These are phyloP conservation scores for Ectemnius cavifrons DNA, from an alignment of 2,888 invertebrate species.

Conservation along the genomic window DNA sequence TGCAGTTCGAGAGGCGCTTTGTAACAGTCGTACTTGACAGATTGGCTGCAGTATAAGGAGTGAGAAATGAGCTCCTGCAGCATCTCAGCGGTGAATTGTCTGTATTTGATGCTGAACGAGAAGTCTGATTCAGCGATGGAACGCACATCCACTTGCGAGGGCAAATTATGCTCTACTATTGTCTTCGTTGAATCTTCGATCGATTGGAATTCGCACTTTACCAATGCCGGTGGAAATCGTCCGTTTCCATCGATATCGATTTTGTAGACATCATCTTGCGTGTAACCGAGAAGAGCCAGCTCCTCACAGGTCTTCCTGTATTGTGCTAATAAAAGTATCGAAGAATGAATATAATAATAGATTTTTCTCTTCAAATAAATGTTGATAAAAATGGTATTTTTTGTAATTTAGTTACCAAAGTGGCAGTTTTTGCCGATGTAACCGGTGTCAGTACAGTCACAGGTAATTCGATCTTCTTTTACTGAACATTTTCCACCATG, in stretches of 20 bases:
- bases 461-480: conserved; percentile 90
- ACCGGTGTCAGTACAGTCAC: conserved; percentile 93
- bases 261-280: conserved; percentile 92
- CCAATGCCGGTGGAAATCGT: conserved; percentile 93
- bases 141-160: conserved; percentile 93
- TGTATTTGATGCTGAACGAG: conserved; percentile 90
- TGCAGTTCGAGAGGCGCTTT: conserved; percentile 92
- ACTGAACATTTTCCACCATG: conserved; percentile 95
- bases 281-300: conserved; percentile 91
- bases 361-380: background rate
- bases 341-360: background rate
- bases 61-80: conserved; percentile 93
- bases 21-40: conserved; percentile 93
- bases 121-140: conserved; percentile 89
- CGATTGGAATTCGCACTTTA: conserved; percentile 94
- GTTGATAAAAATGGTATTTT: background rate
- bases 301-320: conserved; percentile 96
- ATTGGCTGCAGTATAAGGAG: conserved; percentile 92
- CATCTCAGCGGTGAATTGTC: conserved; percentile 95
- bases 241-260: conserved; percentile 97
- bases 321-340: conserved; percentile 81
- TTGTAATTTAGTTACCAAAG: conserved; percentile 81
- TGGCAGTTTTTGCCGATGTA: conserved; percentile 97
- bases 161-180: conserved; percentile 94
- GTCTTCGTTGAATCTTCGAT: conserved; percentile 91